phyloP scores from a whole-genome alignment of 2,888 invertebrate genomes.

The Trichopoda pennipes region DNA sequence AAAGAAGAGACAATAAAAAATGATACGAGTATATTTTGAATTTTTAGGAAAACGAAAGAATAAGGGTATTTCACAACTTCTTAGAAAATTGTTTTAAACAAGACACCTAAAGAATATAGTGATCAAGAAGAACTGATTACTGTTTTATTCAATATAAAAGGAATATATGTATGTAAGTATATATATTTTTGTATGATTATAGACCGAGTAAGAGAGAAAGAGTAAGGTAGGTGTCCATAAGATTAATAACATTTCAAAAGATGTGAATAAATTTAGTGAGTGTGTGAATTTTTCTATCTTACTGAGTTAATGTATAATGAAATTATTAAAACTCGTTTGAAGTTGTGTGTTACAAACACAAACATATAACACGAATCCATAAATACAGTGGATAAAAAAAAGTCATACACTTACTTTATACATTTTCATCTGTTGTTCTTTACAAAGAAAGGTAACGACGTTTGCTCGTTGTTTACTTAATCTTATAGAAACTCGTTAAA shows the following conservation, averaged over 20 bases:
- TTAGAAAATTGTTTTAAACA: conserved; percentile 48
- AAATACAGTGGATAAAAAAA: neutral
- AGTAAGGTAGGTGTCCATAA: neutral
- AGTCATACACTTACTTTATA: too few species aligned
- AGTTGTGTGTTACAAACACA: conserved; percentile 23
- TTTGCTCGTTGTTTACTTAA: too few species aligned
- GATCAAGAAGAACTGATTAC: neutral
- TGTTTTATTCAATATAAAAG: conserved; percentile 11
- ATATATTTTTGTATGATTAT: neutral
- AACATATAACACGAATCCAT: neutral
- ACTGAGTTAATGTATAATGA: conserved; percentile 19
- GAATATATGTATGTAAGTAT: neutral
- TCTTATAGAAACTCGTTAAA: too few species aligned
- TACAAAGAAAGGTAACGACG: too few species aligned
- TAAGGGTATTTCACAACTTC: conserved; percentile 54
- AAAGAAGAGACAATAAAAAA: conserved; percentile 17
- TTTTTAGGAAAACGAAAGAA: conserved; percentile 19
- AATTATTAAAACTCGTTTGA: conserved; percentile 54
- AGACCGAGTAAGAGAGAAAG: neutral
- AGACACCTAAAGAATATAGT: neutral
- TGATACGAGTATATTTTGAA: conserved; percentile 5
- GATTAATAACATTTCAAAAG: neutral
- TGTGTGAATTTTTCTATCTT: neutral
- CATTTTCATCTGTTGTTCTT: too few species aligned
- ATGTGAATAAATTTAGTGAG: neutral